Evolutionary conservation across 2,113 vertebrate genomes (phyloP), one percentile per base, ranked within the genome.

Genomic region (Butorides virescens): DNA sequence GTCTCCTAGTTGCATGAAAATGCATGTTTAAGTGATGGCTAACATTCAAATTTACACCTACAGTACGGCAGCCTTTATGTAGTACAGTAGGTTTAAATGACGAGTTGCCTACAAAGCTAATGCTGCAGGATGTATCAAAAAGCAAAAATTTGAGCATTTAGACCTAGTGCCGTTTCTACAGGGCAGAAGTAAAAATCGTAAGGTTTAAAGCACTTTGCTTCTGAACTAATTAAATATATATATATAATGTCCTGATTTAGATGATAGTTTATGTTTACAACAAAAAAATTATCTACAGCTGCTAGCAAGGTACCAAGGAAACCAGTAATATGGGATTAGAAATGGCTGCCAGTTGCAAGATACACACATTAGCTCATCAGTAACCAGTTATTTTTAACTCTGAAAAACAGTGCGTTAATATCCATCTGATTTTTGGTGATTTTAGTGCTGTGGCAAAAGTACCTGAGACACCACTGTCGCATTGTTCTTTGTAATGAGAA

Each of bases 11-110:
- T 98, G 99, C 99, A 99, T 99, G 98, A 98, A 98, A 98, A 97
- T 98, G 99, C 99, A 99, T 99, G 99, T 98, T 98, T 98, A 95
- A 98, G 88, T 97, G 97, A 97, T 96, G 98, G 98, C 97, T 98
- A 97, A 97, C 97, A 96, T 96, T 97, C 97, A 92, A 85, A 97
- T 97, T 98, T 97, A 96, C 96, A 97, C 96, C 97, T 88, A 97
- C 94, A 67, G 96, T 93, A 84, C 92, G 19, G 92, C 93, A 95
- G 86, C 93, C 90, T 94, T 93, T 94, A 47, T 92, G 95, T 95
- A 97, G 95, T 97, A 97, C 96, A 71, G 97, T 95, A 97, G 97
- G 96, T 97, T 95, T 91, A 97, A 98, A 97, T 82, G 75, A 88
- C n/a, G 59, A 96, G 95, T 97, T 95, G 95, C 88, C 97, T 97